phyloP scores from a whole-genome alignment of 2,113 vertebrate genomes.

The Spea multiplicata region DNA sequence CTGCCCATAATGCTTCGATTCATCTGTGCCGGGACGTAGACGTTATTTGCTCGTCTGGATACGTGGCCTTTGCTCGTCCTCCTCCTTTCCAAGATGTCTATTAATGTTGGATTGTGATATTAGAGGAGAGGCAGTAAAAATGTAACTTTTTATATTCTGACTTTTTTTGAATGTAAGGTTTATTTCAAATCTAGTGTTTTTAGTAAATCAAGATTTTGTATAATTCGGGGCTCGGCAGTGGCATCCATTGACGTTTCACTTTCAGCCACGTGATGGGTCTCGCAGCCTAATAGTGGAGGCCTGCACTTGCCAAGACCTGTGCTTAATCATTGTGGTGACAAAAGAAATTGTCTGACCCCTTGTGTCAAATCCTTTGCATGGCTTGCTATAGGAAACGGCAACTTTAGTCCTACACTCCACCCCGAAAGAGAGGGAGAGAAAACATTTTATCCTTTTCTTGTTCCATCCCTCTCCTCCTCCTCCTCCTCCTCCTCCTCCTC shows the following conservation, averaged over 20 bases:
- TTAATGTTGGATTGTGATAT: constrained; percentile 37
- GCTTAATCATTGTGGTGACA: no score
- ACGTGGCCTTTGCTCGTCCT: background rate
- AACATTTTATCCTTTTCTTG: constrained; percentile 63
- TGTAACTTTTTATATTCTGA: background rate
- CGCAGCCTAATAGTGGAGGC: no score
- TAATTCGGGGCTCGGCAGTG: no score
- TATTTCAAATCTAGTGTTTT: no score
- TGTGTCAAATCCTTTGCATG: background rate
- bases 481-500: constrained; percentile 64
- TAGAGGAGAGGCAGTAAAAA: background rate
- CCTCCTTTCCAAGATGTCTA: constrained; percentile 46
- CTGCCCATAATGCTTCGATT: constrained; percentile 46
- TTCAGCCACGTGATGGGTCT: no score
- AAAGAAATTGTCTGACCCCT: no score
- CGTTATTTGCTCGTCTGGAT: constrained; percentile 39
- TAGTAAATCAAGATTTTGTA: no score
- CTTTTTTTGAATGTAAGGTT: no score
- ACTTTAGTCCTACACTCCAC: constrained; percentile 67
- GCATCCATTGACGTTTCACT: no score
- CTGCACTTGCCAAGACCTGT: no score
- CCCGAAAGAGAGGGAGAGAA: constrained; percentile 54
- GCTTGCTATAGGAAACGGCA: constrained; percentile 66
- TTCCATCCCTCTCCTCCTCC: constrained; percentile 57
- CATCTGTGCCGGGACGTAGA: background rate